Base-by-base conservation (phyloP, 2,888 invertebrate genomes). In the Leptura quadrifasciata region DNA sequence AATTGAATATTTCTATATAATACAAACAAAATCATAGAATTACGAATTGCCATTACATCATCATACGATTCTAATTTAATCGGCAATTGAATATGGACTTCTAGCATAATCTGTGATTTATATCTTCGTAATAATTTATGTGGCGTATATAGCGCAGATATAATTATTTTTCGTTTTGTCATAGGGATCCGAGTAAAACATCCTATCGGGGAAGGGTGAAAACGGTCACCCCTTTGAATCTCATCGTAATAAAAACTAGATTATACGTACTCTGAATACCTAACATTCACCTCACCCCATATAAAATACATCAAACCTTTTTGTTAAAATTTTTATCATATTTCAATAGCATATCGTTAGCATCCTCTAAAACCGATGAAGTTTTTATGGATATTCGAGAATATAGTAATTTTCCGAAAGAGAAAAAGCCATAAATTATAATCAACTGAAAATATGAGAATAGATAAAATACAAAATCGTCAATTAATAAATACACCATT, bases 321-420 rank as follows among this genome's bases (percentile, higher is more conserved):
- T 39, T 63, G 63, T 63, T 4, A 12, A 39, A 17, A 63, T 63
- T 63, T 63, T 63, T 63, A 39, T 20, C 63, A 63, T 39, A 63
- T 63, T 63, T 39, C 27, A 17, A 39, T 18, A 39, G 21, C 39
- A 63, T 15, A 47, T 47, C 21, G 20, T 15, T 15, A 39, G 63
- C 39, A 12, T 15, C 60, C 27, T n/a, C 12, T 24, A 60, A 60
- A 15, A 60, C 31, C 31, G 60, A 60, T 15, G 27, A 31, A 6
- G 27, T 31, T 31, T 24, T 31, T 31, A 31, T 31, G 6, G 27
- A 31, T 31, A 6, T 6, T 31, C 27, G 5, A 31, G 8, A 31
- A 8, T 31, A 31, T 8, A 31, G 27, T 31, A 5, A 31, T 31
- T 31, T 31, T 31, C 27, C 8, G 27, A 31, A 6, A 31, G 8